These are phyloP conservation scores for Zosterops pallidus DNA, from an alignment of 2,113 vertebrate species.

Conservation along the genomic window DNA sequence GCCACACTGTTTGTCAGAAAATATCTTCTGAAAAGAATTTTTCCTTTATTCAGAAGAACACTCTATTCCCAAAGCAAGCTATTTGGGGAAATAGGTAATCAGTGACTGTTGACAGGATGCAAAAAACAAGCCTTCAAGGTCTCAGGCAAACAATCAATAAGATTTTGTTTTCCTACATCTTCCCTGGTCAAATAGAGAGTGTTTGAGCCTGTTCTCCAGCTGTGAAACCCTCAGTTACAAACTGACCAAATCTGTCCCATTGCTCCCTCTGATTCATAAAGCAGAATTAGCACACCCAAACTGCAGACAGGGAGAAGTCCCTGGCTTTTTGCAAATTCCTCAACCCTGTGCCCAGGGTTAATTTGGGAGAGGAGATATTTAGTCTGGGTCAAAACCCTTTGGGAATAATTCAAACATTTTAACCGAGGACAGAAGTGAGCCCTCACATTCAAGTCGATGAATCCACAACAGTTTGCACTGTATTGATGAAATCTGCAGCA, in stretches of 20 bases:
- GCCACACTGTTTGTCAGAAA: not conserved
- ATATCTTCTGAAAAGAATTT: not conserved
- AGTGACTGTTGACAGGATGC: not conserved
- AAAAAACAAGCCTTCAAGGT: not conserved
- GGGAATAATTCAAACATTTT: not conserved
- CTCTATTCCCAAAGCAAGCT: not conserved
- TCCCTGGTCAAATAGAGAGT: not conserved
- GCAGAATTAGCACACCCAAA: not conserved
- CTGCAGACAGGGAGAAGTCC: not conserved
- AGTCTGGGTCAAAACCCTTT: not conserved
- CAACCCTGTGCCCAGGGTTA: not conserved
- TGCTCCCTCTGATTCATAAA: not conserved
- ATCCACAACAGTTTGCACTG: not conserved
- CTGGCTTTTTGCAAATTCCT: not conserved
- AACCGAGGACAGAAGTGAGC: not conserved
- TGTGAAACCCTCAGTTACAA: not conserved
- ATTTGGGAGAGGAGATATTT: not conserved
- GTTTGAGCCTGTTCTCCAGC: not conserved
- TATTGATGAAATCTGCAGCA: not conserved
- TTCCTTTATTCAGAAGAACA: not conserved
- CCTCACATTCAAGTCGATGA: not conserved
- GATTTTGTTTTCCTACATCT: not conserved
- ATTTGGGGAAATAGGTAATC: not conserved
- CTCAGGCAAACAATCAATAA: not conserved
- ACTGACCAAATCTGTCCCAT: no score